Percentiles rank a stretch among this genome's conserved stretches.
Evolutionary conservation across 2,113 vertebrate genomes (phyloP).

Genomic region (Pseudorectes ferrugineus): DNA sequence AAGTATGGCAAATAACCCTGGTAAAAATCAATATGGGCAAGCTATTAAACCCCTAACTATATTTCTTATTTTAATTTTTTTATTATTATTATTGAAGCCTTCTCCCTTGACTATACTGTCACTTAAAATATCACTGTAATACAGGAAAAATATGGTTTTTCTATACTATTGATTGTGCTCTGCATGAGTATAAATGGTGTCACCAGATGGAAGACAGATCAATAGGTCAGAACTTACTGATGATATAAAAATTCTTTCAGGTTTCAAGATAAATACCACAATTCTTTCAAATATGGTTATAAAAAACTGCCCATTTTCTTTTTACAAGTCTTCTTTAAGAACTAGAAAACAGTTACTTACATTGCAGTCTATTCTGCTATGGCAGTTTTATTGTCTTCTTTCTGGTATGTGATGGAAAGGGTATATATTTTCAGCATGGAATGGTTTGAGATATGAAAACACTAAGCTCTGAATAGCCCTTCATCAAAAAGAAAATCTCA

Average conservation of each 20-base stretch:
- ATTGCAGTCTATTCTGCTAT: conserved; percentile 18
- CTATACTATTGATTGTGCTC: conserved; percentile 39
- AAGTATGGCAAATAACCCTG: conserved; percentile 11
- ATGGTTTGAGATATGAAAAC: conserved; percentile 8
- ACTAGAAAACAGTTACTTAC: conserved; percentile 43
- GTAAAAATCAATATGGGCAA: conserved; percentile 35
- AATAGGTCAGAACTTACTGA: conserved; percentile 46
- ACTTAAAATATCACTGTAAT: conserved; percentile 11
- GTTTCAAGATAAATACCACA: conserved; percentile 48
- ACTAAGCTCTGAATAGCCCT: not conserved
- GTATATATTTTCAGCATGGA: conserved; percentile 41
- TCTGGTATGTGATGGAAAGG: not conserved
- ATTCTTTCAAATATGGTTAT: conserved; percentile 3
- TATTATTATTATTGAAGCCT: not conserved
- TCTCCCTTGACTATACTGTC: not conserved
- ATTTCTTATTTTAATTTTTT: not conserved
- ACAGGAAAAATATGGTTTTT: not conserved
- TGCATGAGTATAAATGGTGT: conserved; percentile 35
- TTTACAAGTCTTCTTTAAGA: conserved; percentile 38
- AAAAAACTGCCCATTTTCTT: conserved; percentile 26
- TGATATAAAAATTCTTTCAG: conserved; percentile 41
- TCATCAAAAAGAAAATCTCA: conserved; percentile 3
- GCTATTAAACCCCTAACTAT: conserved; percentile 7
- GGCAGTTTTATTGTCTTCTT: conserved; percentile 49
- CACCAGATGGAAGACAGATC: conserved; percentile 36